Percentiles rank a stretch among this genome's conserved stretches.
Conservation (phyloP, 2,797 vertebrate genomes). For the Chanos chanos region DNA sequence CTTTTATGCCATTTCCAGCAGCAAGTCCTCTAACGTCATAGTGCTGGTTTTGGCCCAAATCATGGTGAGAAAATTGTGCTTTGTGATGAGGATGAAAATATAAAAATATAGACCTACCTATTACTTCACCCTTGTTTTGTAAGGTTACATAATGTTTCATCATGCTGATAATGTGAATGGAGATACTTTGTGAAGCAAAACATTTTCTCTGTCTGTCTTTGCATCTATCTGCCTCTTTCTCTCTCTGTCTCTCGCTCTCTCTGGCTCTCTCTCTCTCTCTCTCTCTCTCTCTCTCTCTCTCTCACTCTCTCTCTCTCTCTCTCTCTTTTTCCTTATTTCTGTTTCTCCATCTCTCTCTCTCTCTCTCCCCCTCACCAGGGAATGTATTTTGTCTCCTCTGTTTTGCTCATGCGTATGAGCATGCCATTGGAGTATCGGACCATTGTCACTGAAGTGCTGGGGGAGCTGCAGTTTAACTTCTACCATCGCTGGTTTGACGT, state of each 20-base stretch:
- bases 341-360: background rate
- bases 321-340: background rate
- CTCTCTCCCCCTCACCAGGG: slow-evolving; percentile 60
- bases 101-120: background rate
- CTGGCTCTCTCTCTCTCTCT: too few species aligned
- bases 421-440: slow-evolving; percentile 95
- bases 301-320: background rate
- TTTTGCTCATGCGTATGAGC: slow-evolving; percentile 97
- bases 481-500: slow-evolving; percentile 99
- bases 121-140: too few species aligned
- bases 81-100: background rate
- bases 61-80: slow-evolving; percentile 74
- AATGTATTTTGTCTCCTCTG: slow-evolving; percentile 98
- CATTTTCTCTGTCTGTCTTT: too few species aligned
- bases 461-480: slow-evolving; percentile 98
- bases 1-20: slow-evolving; percentile 98
- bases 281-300: too few species aligned
- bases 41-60: slow-evolving; percentile 97
- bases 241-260: too few species aligned
- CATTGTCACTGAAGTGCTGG: slow-evolving; percentile 92
- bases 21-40: slow-evolving; percentile 97
- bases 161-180: too few species aligned
- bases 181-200: too few species aligned
- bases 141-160: too few species aligned
- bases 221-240: too few species aligned